phyloP scores from a whole-genome alignment of 2,888 invertebrate species.

The Pegoplata infirma region DNA sequence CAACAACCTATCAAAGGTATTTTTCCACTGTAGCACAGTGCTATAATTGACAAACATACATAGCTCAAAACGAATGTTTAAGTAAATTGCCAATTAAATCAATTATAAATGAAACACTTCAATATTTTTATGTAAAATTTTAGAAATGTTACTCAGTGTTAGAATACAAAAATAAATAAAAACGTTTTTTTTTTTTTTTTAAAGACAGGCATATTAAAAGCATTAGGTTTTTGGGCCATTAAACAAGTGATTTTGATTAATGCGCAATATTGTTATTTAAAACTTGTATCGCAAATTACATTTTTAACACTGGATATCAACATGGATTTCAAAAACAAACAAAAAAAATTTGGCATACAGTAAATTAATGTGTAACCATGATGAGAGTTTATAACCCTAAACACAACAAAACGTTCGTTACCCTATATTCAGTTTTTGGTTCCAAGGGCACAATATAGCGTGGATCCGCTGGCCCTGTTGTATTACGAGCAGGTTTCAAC shows the following conservation, averaged over 20 bases:
- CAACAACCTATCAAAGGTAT: too few species aligned
- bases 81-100: too few species aligned
- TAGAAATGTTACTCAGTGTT: conserved; percentile 29
- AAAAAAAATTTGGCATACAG: conserved; percentile 9
- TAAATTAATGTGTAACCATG: conserved; percentile 37
- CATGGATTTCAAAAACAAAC: conserved; percentile 37
- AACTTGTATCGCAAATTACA: conserved; percentile 33
- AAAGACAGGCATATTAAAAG: conserved; percentile 56
- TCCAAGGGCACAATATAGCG: conserved; percentile 57
- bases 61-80: too few species aligned
- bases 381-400: conserved; percentile 49
- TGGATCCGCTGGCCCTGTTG: conserved; percentile 50
- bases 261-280: conserved; percentile 37
- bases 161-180: conserved; percentile 35
- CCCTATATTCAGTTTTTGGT: conserved; percentile 50
- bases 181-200: conserved; percentile 7
- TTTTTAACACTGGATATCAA: conserved; percentile 25
- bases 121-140: conserved; percentile 9
- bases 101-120: background rate
- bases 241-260: conserved; percentile 36
- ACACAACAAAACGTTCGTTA: conserved; percentile 53
- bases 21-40: too few species aligned
- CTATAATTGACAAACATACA: too few species aligned
- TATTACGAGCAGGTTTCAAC: conserved; percentile 51
- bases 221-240: conserved; percentile 44